Conservation (phyloP, 2,797 vertebrate species). For the Holocentrus rufus region DNA sequence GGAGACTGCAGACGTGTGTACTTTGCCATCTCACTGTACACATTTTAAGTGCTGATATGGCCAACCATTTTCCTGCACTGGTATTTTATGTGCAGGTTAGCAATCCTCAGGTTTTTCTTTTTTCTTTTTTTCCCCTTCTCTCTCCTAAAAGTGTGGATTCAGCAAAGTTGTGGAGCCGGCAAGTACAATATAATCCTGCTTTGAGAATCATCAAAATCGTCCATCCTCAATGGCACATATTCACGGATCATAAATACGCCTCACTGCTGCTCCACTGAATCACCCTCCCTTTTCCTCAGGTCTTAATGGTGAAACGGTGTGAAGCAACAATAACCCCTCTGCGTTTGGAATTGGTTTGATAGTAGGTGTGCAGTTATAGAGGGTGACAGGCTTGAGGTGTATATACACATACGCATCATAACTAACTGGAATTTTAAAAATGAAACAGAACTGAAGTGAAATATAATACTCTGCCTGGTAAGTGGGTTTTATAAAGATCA, state of each 20-base stretch:
- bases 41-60: conserved; percentile 64
- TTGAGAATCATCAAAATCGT: conserved; percentile 64
- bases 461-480: background rate
- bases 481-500: background rate
- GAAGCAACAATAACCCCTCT: conserved; percentile 29
- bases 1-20: conserved; percentile 58
- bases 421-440: background rate
- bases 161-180: conserved; percentile 51
- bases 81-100: conserved; percentile 64
- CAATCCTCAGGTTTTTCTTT: conserved; percentile 68
- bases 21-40: conserved; percentile 45
- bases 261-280: conserved; percentile 45
- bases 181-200: conserved; percentile 60
- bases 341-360: background rate
- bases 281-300: conserved; percentile 32
- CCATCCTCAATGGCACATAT: conserved; percentile 55
- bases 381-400: background rate
- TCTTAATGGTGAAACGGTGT: conserved; percentile 16
- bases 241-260: conserved; percentile 58
- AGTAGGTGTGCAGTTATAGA: background rate
- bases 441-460: background rate
- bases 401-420: background rate
- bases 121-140: conserved; percentile 20
- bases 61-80: conserved; percentile 52
- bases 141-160: conserved; percentile 67